A percentile compares a stretch with the other conserved stretches of the same genome.
phyloP scores from a whole-genome alignment of 2,797 vertebrate genomes.

The Sebastes steindachneri region DNA sequence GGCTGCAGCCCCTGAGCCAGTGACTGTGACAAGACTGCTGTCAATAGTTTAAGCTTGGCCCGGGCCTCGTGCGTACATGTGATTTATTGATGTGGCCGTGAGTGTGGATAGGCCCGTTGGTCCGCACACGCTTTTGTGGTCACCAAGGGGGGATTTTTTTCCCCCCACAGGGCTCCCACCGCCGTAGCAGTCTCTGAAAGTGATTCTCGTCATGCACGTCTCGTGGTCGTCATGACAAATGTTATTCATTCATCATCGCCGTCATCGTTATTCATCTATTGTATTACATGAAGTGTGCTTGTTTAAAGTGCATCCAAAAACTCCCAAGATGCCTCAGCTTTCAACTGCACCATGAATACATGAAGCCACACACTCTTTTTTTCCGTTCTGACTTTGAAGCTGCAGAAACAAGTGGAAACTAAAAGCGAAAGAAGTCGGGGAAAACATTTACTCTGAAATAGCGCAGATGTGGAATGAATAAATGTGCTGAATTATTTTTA shows the following conservation, averaged over 20 bases:
- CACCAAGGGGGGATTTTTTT: conserved; percentile 33
- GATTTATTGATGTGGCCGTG: conserved; percentile 64
- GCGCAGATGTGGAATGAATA: conserved; percentile 13
- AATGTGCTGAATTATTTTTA: conserved; percentile 9
- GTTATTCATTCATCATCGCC: conserved; percentile 53
- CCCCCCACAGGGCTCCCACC: conserved; percentile 30
- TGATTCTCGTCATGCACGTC: conserved; percentile 41
- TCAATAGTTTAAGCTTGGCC: conserved; percentile 54
- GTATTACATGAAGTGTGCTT: conserved; percentile 24
- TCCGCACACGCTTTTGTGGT: conserved; percentile 54
- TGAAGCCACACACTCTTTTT: background rate
- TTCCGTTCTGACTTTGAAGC: background rate
- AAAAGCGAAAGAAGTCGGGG: background rate
- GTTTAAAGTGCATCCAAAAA: conserved; percentile 56
- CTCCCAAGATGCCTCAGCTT: conserved; percentile 34
- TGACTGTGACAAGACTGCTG: conserved; percentile 57
- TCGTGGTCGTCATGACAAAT: conserved; percentile 58
- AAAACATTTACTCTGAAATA: conserved; percentile 7
- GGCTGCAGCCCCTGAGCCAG: conserved; percentile 39
- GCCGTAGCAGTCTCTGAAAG: conserved; percentile 41
- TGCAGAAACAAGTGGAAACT: conserved; percentile 16
- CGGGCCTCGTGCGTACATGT: conserved; percentile 38
- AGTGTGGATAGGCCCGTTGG: conserved; percentile 56
- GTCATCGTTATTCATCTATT: conserved; percentile 39
- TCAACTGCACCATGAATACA: conserved; percentile 12